Percentiles rank a stretch among this genome's conserved stretches.
Evolutionary conservation across 1,140 invertebrate genomes (phyloP).

Genomic region (Micrasema minimum): DNA sequence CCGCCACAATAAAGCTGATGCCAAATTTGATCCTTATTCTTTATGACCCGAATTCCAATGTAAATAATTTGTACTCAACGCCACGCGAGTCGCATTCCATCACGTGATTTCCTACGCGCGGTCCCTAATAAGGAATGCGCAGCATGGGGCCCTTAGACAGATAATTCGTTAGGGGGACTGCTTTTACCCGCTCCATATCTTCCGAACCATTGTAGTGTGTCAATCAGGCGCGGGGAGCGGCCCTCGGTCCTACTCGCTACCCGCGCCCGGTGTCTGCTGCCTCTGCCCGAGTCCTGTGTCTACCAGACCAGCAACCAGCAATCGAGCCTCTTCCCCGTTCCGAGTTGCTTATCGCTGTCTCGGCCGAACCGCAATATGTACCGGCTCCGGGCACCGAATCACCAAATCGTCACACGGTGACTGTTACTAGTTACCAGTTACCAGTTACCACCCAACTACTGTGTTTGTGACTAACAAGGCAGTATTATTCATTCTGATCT

Average conservation of each 20-base stretch:
- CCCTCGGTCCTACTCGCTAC: background rate
- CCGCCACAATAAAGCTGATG: background rate
- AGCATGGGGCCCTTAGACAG: constrained; percentile 7
- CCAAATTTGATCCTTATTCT: background rate
- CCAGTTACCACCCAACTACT: too few species aligned
- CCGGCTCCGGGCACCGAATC: too few species aligned
- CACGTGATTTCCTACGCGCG: constrained; percentile 34
- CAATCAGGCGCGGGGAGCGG: constrained; percentile 2
- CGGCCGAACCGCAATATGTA: too few species aligned
- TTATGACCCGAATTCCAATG: constrained; percentile 26
- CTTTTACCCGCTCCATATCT: constrained; percentile 14
- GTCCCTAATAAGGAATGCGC: constrained; percentile 29
- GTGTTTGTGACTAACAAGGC: too few species aligned
- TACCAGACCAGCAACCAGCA: too few species aligned
- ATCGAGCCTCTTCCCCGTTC: too few species aligned
- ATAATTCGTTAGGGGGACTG: background rate
- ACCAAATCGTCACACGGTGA: background rate
- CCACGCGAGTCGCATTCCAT: constrained; percentile 38
- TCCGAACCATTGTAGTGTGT: background rate
- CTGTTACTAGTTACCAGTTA: too few species aligned
- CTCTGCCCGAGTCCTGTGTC: too few species aligned
- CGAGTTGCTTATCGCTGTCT: too few species aligned
- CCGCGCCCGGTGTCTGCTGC: too few species aligned
- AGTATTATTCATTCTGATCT: too few species aligned
- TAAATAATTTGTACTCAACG: constrained; percentile 36